These are phyloP conservation scores for Aphaenogaster floridana DNA, from an alignment of 1,140 invertebrate species.

Conservation along the genomic window DNA sequence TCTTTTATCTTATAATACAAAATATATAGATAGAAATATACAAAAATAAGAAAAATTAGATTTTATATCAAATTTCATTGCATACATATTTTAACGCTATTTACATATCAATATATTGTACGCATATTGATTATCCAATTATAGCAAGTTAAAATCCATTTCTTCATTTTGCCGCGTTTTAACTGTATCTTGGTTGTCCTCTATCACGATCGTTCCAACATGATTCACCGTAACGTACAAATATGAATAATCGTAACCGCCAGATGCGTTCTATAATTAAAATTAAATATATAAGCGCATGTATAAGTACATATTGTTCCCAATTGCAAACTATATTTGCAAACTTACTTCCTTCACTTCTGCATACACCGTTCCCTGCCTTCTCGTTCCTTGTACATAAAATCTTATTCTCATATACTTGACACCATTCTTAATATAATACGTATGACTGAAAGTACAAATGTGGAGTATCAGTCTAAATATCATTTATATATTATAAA, in stretches of 20 bases:
- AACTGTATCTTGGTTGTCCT: constrained; percentile 88
- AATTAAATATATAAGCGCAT: background rate
- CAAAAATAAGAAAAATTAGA: constrained; percentile 11
- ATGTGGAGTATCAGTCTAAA: background rate
- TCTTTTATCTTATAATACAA: background rate
- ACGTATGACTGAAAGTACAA: constrained; percentile 89
- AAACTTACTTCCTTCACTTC: constrained; percentile 93
- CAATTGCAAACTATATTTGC: constrained; percentile 9
- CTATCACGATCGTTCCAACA: constrained; percentile 90
- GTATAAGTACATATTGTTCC: background rate
- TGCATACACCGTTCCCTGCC: constrained; percentile 93
- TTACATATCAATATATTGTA: constrained; percentile 20
- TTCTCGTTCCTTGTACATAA: constrained; percentile 94
- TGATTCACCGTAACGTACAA: constrained; percentile 94
- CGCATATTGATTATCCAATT: background rate
- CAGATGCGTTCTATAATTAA: constrained; percentile 90
- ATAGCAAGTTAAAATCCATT: background rate
- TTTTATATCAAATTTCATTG: constrained; percentile 9
- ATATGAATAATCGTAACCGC: constrained; percentile 93
- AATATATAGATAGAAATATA: background rate
- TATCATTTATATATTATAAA: background rate
- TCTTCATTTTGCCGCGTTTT: background rate
- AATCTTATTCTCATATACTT: constrained; percentile 95
- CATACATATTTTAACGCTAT: background rate
- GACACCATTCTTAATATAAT: constrained; percentile 91